Base-by-base conservation (phyloP, 2,113 vertebrate genomes). In the Phylloscopus whistleri region DNA sequence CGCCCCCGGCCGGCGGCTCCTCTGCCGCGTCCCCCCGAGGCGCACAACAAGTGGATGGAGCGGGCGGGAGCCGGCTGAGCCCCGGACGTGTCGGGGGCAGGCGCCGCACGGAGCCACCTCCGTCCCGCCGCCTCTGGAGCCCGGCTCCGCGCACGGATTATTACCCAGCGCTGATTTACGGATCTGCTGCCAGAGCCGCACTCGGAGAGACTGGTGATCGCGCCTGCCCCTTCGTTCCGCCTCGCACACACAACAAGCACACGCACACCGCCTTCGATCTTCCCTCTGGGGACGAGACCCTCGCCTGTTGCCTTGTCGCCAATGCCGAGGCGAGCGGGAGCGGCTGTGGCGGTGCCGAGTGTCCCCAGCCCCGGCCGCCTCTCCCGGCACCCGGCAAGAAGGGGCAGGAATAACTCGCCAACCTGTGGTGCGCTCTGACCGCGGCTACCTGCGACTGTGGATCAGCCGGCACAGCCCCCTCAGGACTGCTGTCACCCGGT, bases 21-120 rank as follows among this genome's bases (percentile, higher is more conserved):
- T 5, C 12, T 35, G 16, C 63, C 78, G 77, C 52, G 28, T 58
- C 13, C 12, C 55, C 31, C 31, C 37, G 21, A 16, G 48, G 69
- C 90, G 16, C 82, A 87, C 96, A 97, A 95, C 94, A 97, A 97
- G 97, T 97, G 98, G 97, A 97, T 94, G 98, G 90, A 95, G 98
- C 96, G 96, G 94, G 97, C 89, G 84, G 95, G 88, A 96, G 98
- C 98, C 6, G 88, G 30, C 49, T 88, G 90, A 87, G n/a, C 84
- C 19, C 56, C 31, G 80, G 41, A 53, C 28, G 70, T 13, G 63
- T 4, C 21, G 18, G 70, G 37, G 88, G 80, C 46, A 69, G 87
- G 59, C 37, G 48, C 84, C 30, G 81, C 84, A 41, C 70, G 83
- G 35, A 83, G 88, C 59, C 73, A 31, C 11, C 35, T 43, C 81